Conservation (phyloP, 2,113 vertebrate genomes). For the Pithys albifrons region DNA sequence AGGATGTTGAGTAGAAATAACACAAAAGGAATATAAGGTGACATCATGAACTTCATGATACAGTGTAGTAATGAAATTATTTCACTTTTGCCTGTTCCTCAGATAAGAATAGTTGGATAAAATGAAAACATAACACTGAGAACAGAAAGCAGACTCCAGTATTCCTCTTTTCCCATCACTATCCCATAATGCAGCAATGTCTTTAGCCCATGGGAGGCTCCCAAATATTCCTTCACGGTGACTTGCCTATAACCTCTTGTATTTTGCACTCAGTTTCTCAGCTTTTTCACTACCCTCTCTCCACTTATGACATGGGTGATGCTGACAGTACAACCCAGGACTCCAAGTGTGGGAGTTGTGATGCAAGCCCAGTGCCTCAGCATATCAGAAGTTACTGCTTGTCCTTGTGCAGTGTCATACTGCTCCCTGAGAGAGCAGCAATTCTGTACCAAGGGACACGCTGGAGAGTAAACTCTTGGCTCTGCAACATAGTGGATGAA, state of each 20-base stretch:
- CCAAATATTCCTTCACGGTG: neutral
- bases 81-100: neutral
- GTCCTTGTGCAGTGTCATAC: neutral
- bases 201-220: neutral
- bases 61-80: neutral
- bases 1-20: neutral
- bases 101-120: neutral
- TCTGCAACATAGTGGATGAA: neutral
- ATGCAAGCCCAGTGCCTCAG: neutral
- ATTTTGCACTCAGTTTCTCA: neutral
- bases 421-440: neutral
- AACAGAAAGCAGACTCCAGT: neutral
- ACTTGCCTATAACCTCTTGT: neutral
- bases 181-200: neutral
- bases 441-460: neutral
- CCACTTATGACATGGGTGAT: neutral
- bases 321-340: neutral
- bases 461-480: neutral
- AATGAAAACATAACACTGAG: neutral
- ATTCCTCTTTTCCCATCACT: neutral
- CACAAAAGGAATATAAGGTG: neutral
- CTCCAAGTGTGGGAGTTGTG: neutral
- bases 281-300: neutral
- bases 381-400: neutral
- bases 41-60: neutral